Base-by-base conservation (phyloP, 2,888 invertebrate genomes). In the Tanaodytes sp. region DNA sequence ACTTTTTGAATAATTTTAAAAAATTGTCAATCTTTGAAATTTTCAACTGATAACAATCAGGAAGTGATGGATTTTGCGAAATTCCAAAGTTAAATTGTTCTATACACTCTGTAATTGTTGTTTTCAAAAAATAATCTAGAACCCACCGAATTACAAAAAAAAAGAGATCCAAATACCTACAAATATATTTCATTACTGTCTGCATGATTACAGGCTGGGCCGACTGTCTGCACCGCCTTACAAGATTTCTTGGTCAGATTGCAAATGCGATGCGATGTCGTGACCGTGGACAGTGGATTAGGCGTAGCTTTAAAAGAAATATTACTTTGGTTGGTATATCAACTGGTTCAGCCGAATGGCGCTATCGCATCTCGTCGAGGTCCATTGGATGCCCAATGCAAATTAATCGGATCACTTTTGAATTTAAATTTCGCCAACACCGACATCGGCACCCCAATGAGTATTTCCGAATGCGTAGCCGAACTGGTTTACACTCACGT, bases 371-470 rank as follows among this genome's bases (percentile, higher is more conserved):
- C 89, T 45, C 86, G 89, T 76, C 88, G 91, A 79, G 89, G 90
- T 69, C 91, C 93, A 66, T 84, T 94, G 78, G 90, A 93, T 88
- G 90, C 93, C 52, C 90, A 93, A 80, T 92, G 91, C 80, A 90
- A 90, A 79, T 87, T 93, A 59, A 86, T 93, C 19, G 90, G 90
- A 48, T 88, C 90, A 45, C 84, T 93, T 68, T 85, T 90, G 11
- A 88, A 90, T 77, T 87, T 90, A 5, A 88, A 91, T 74, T 92
- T 91, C 78, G 87, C 89, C 15, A 90, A 90, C 73, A 89, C 91
- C 6, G 92, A 93, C 80, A 85, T 92, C 31, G 89, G 89, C 73
- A 91, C 91, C 68, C 91, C 91, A 1, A 89, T 92, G 83, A 92
- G 90, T 77, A 91, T 93, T 55, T 88, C 92, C 14, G 91, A 93